Evolutionary conservation across 2,888 invertebrate genomes (phyloP), one percentile per base, ranked within the genome.

Genomic region (Hymenopus coronatus): DNA sequence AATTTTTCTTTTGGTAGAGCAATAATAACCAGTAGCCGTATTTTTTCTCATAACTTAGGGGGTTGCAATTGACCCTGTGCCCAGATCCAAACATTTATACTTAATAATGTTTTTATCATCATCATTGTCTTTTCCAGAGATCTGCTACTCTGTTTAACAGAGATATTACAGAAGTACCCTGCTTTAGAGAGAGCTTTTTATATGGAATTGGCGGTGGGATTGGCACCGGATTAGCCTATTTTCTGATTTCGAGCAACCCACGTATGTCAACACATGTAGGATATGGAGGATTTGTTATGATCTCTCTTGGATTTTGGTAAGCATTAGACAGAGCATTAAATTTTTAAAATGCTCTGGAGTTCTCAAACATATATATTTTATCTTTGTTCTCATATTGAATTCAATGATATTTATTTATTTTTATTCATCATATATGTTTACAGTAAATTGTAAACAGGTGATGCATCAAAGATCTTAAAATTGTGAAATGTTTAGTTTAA

Each of bases 141-240:
- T n/a, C 94, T 70, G 91, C 96, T 9, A 92, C 94, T 20, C 91
- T 97, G 87, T 97, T 97, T 92, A 97, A 97, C 15, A 94, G 95
- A 91, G 96, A 97, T 93, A 92, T 97, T 30, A 94, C 96, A 0
- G 94, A 96, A 93, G 96, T 97, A 90, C 97, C 97, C 0, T 98
- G 98, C 93, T 97, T 97, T 92, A 94, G 97, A 90, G 96, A 95
- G 91, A 97, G 97, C 92, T 96, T 96, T 92, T 92, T 97, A 0
- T 96, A 96, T 93, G 97, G 97, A 15, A 95, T 97, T 88, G 93
- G 95, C 88, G 94, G 96, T 84, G 97, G 97, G 87, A 91, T 97
- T 33, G 95, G 94, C 6, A 92, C 94, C 90, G 97, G 97, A 20
- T 92, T 97, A 89, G 93, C 94, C 8, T 94, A 96, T 90, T 98